Percentiles rank a stretch among this genome's conserved stretches.
Evolutionary conservation across 1,140 invertebrate species (phyloP).

Genomic region (Maniola jurtina): DNA sequence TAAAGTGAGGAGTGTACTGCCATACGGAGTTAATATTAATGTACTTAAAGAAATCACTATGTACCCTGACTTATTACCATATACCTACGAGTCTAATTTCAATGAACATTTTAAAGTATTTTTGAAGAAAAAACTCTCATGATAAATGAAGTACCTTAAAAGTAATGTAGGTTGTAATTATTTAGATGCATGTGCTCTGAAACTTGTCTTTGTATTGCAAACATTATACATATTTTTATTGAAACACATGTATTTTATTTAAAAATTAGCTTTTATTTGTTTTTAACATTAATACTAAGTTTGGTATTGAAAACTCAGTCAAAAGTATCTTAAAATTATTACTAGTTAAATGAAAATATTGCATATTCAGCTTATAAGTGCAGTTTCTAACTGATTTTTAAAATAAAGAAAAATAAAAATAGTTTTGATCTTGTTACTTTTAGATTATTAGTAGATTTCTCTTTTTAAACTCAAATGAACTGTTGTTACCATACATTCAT

Average conservation of each 20-base stretch:
- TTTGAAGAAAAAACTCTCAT: slow-evolving; percentile 44
- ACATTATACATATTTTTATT: slow-evolving; percentile 1
- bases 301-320: background rate
- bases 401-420: too few species aligned
- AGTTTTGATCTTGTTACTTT: too few species aligned
- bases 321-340: too few species aligned
- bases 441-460: too few species aligned
- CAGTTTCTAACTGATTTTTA: too few species aligned
- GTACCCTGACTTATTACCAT: slow-evolving; percentile 69
- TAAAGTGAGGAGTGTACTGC: slow-evolving; percentile 72
- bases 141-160: slow-evolving; percentile 4
- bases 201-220: background rate
- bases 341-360: too few species aligned
- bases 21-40: slow-evolving; percentile 59
- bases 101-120: slow-evolving; percentile 67
- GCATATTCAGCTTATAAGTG: too few species aligned
- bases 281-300: background rate
- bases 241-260: slow-evolving; percentile 15
- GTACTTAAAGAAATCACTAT: slow-evolving; percentile 56
- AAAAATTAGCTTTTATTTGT: background rate
- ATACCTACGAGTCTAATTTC: slow-evolving; percentile 70
- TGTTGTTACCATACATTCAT: too few species aligned
- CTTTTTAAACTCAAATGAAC: too few species aligned
- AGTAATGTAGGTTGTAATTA: background rate
- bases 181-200: slow-evolving; percentile 4